Evolutionary conservation across 2,888 invertebrate genomes (phyloP).

Genomic region (Lampropteryx suffumata): DNA sequence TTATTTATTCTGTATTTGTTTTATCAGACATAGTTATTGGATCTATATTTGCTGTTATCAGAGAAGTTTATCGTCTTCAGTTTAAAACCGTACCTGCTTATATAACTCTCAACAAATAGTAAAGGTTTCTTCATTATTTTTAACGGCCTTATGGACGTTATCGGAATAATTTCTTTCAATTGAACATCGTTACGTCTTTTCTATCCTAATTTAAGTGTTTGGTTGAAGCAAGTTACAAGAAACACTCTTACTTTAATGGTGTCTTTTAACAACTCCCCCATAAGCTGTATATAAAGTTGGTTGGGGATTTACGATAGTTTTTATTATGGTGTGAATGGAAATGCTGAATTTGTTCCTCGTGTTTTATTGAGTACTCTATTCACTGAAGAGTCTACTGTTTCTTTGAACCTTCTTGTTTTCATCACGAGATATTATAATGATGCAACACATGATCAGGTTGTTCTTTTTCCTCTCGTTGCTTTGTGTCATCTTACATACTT

Average conservation of each 20-base stretch:
- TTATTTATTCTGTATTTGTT: no score
- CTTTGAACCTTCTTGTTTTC: no score
- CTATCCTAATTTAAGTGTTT: constrained; percentile 10
- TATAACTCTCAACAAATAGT: no score
- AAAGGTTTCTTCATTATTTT: not conserved
- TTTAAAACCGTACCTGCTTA: no score
- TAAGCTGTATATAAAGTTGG: constrained; percentile 45
- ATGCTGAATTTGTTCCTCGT: constrained; percentile 22
- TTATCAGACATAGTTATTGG: no score
- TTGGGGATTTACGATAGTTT: constrained; percentile 57
- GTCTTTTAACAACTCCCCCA: constrained; percentile 58
- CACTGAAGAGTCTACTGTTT: constrained; percentile 1
- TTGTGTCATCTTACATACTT: no score
- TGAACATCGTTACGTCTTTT: not conserved
- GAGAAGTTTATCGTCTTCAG: not conserved
- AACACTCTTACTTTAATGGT: constrained; percentile 49
- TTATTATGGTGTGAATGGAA: constrained; percentile 66
- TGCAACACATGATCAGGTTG: no score
- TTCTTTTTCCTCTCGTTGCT: no score
- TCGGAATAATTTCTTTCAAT: constrained; percentile 2
- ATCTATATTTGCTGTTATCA: no score
- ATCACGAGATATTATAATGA: no score
- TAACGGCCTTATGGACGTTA: not conserved
- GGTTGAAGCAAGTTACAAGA: constrained; percentile 33
- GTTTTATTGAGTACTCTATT: not conserved